These are phyloP conservation scores for Epinotia ramella DNA, from an alignment of 2,888 invertebrate species.

Conservation along the genomic window DNA sequence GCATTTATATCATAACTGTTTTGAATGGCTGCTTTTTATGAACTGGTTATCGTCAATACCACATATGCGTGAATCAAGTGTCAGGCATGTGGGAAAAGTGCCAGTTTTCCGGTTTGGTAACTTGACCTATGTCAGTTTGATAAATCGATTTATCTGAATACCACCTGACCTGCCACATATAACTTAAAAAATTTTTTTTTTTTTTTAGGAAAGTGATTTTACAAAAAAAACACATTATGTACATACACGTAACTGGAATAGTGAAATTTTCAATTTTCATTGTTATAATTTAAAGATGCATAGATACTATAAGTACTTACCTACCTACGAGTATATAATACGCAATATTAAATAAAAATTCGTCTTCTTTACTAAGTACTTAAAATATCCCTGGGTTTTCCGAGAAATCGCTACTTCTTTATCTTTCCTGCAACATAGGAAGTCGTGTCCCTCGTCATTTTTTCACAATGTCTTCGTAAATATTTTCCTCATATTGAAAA, in stretches of 20 bases:
- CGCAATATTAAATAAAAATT: not conserved
- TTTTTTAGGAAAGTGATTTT: no score
- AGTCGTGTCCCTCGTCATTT: slow-evolving; percentile 2
- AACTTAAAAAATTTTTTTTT: no score
- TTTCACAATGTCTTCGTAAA: slow-evolving; percentile 33
- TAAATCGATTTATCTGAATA: no score
- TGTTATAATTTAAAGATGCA: no score
- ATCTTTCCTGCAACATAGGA: slow-evolving; percentile 18
- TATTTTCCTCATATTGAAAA: slow-evolving; percentile 35
- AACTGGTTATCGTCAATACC: not conserved
- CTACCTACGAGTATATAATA: not conserved
- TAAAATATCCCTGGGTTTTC: not conserved
- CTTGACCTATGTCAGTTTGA: no score
- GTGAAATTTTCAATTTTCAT: no score
- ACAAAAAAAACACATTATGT: no score
- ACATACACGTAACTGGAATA: no score
- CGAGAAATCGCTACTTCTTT: not conserved
- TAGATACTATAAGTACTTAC: no score
- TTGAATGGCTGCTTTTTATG: not conserved
- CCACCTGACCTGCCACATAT: no score
- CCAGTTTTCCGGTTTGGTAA: no score
- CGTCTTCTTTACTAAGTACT: not conserved
- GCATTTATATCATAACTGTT: not conserved
- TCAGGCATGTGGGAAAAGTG: no score
- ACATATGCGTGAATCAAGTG: not conserved